Conservation (phyloP, 2,888 invertebrate species). For the Arctia plantaginis region DNA sequence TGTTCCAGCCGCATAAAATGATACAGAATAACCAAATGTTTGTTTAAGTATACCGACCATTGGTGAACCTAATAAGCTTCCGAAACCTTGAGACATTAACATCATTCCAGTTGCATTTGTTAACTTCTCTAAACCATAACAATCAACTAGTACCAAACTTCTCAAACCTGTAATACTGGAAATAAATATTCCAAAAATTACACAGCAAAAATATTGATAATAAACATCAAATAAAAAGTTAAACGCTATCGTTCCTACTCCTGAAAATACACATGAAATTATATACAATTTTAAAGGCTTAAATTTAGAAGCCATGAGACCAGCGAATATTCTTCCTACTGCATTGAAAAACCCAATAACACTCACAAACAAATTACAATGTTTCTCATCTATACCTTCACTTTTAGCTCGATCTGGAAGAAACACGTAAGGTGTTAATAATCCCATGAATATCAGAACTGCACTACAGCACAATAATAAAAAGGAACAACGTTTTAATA, state of each 20-base stretch:
- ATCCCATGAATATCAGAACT: slow-evolving; percentile 69
- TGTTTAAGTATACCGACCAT: slow-evolving; percentile 68
- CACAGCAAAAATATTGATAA: slow-evolving; percentile 73
- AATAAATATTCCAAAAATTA: slow-evolving; percentile 71
- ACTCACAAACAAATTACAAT: slow-evolving; percentile 74
- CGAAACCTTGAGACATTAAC: slow-evolving; percentile 76
- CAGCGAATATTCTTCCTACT: slow-evolving; percentile 67
- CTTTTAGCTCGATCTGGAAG: slow-evolving; percentile 67
- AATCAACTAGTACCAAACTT: slow-evolving; percentile 70
- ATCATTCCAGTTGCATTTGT: slow-evolving; percentile 79
- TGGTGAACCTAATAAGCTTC: slow-evolving; percentile 74
- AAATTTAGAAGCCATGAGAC: slow-evolving; percentile 67
- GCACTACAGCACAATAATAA: slow-evolving; percentile 65
- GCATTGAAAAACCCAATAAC: slow-evolving; percentile 72
- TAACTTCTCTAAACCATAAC: slow-evolving; percentile 78
- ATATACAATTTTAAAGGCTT: slow-evolving; percentile 64
- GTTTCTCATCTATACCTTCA: slow-evolving; percentile 63
- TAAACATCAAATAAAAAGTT: slow-evolving; percentile 66
- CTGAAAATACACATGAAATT: slow-evolving; percentile 58
- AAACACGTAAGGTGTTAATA: slow-evolving; percentile 76
- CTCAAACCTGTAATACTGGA: slow-evolving; percentile 68
- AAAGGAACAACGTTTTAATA: slow-evolving; percentile 72
- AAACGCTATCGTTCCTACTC: slow-evolving; percentile 66
- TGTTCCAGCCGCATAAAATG: slow-evolving; percentile 72
- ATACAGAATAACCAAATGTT: slow-evolving; percentile 62